Evolutionary conservation across 2,888 invertebrate genomes (phyloP).

Genomic region (Vanessa cardui): DNA sequence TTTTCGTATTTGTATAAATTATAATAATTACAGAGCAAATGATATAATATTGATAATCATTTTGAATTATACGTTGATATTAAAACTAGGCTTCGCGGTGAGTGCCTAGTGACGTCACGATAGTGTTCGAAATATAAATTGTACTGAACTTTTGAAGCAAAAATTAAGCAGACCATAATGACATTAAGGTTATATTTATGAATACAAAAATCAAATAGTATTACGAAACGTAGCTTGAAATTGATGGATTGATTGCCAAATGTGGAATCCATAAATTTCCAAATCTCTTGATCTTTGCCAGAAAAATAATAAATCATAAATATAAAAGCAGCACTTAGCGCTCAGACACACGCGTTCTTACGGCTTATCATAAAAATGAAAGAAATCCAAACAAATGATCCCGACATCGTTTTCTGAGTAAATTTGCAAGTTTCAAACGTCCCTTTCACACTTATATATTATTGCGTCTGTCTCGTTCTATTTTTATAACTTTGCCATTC

Average conservation of each 20-base stretch:
- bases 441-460: slow-evolving; percentile 16
- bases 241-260: slow-evolving; percentile 17
- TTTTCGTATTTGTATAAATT: no score
- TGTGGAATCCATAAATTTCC: slow-evolving; percentile 33
- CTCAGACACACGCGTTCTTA: slow-evolving; percentile 44
- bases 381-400: slow-evolving; percentile 41
- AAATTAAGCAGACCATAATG: not conserved
- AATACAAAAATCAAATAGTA: slow-evolving; percentile 8
- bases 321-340: slow-evolving; percentile 50
- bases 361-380: slow-evolving; percentile 52
- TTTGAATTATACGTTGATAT: no score
- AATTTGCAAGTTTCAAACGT: slow-evolving; percentile 27
- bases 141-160: not conserved
- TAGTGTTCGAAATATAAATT: not conserved
- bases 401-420: slow-evolving; percentile 32
- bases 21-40: no score
- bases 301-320: slow-evolving; percentile 48
- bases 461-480: slow-evolving; percentile 20
- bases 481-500: slow-evolving; percentile 26
- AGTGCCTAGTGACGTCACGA: no score
- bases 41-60: no score
- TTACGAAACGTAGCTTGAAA: not conserved
- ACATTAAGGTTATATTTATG: not conserved
- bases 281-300: slow-evolving; percentile 33
- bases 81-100: no score